Evolutionary conservation across 2,888 invertebrate species (phyloP).

Genomic region (Holacanthella duospinosa): DNA sequence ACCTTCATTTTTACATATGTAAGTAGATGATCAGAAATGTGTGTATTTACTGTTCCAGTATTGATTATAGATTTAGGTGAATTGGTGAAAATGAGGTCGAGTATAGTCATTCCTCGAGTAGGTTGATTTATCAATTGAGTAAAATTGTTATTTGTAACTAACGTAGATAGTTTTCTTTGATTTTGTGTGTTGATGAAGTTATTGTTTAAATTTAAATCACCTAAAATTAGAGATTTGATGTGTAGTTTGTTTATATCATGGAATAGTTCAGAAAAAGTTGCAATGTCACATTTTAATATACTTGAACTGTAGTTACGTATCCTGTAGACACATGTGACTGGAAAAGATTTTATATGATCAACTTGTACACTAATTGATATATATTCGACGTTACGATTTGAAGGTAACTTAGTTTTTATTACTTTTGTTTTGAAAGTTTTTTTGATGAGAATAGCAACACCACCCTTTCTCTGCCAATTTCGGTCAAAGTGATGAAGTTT

Average conservation of each 20-base stretch:
- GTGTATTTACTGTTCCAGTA: neutral
- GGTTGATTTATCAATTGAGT: neutral
- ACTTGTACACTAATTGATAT: too few relatives aligned
- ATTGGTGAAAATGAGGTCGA: neutral
- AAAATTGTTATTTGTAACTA: neutral
- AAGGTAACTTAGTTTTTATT: too few relatives aligned
- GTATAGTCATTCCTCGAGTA: neutral
- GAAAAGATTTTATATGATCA: neutral
- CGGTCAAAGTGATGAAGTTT: too few relatives aligned
- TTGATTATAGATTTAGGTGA: neutral
- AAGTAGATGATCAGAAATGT: neutral
- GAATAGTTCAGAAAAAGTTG: neutral
- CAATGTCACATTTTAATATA: neutral
- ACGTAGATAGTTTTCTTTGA: neutral
- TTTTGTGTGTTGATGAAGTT: neutral
- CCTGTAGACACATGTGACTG: neutral
- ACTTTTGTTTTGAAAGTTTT: too few relatives aligned
- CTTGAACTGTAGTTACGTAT: neutral
- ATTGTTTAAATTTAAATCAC: neutral
- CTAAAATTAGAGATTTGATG: neutral
- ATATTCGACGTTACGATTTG: too few relatives aligned
- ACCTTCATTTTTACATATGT: neutral
- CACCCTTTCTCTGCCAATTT: too few relatives aligned
- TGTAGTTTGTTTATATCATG: neutral
- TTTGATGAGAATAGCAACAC: too few relatives aligned